phyloP scores from a whole-genome alignment of 2,797 vertebrate species.

The Pangasius mekongensis region DNA sequence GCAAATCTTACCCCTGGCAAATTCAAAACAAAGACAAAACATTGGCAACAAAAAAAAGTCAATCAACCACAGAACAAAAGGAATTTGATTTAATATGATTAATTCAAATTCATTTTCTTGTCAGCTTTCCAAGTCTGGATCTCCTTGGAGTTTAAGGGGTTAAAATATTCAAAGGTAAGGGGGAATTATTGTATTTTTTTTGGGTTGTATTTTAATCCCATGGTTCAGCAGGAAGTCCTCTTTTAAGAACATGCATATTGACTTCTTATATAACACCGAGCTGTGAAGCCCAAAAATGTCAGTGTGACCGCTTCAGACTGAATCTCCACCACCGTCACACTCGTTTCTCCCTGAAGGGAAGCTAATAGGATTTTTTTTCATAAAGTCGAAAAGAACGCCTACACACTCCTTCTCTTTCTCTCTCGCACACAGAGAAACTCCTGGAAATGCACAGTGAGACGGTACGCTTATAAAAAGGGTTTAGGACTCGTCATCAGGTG shows the following conservation, averaged over 20 bases:
- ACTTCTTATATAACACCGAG: conserved; percentile 33
- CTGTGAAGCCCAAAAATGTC: conserved; percentile 25
- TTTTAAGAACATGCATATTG: conserved; percentile 3
- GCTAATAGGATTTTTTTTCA: conserved; percentile 17
- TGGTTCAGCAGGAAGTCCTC: not conserved
- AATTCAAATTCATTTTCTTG: not conserved
- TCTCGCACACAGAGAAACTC: conserved; percentile 16
- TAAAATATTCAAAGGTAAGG: not conserved
- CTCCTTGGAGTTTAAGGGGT: not conserved
- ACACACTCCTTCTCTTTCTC: conserved; percentile 1
- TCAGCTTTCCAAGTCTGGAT: not conserved
- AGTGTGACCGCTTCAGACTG: conserved; percentile 4
- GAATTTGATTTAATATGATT: not conserved
- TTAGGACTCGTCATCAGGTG: not conserved
- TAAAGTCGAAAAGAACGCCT: conserved; percentile 1
- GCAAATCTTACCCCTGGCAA: no score
- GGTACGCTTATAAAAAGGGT: not conserved
- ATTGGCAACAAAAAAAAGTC: not conserved
- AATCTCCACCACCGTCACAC: not conserved
- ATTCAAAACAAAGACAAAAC: not conserved
- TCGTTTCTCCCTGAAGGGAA: conserved; percentile 11
- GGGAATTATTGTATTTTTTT: not conserved
- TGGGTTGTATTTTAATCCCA: conserved; percentile 1
- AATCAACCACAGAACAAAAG: not conserved
- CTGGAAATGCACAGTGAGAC: not conserved